A percentile compares a stretch with the other conserved stretches of the same genome.
Conservation (phyloP, 37 sponge, comb jelly and placozoan species). For the Axinella damicornis region DNA sequence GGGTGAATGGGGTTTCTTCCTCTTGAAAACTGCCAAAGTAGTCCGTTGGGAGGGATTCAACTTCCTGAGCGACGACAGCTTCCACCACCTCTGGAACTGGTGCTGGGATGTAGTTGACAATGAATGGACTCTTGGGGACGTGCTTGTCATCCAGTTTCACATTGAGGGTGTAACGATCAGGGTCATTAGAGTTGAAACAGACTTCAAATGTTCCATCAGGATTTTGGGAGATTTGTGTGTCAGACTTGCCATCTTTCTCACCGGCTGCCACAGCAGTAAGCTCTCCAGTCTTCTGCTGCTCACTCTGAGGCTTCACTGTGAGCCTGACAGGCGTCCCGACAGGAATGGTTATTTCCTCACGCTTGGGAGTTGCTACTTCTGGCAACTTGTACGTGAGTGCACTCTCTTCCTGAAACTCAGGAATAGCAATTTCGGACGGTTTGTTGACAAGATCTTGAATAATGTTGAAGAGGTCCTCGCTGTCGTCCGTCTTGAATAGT, state of each 20-base stretch:
- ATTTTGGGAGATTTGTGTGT: background rate
- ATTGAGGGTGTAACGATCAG: constrained; percentile 18
- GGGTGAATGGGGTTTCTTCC: no score
- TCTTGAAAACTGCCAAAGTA: no score
- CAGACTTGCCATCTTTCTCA: constrained; percentile 24
- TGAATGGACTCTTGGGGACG: constrained; percentile 37
- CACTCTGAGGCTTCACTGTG: constrained; percentile 27
- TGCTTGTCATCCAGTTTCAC: constrained; percentile 7
- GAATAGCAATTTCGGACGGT: no score
- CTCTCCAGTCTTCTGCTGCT: constrained; percentile 46
- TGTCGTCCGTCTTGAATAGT: no score
- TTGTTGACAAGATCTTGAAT: no score
- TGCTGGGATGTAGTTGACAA: background rate
- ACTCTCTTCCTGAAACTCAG: no score
- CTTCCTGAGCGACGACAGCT: no score
- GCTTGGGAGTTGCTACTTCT: no score
- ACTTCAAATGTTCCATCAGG: constrained; percentile 3
- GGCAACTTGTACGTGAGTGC: no score
- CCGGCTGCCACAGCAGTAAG: constrained; percentile 52
- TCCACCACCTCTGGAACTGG: constrained; percentile 26
- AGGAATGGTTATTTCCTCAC: constrained; percentile 1
- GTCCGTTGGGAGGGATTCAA: no score
- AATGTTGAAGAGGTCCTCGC: no score
- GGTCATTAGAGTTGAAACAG: constrained; percentile 24
- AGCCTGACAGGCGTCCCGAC: constrained; percentile 31